These are phyloP conservation scores for Sinhomidia bicolor DNA, from an alignment of 2,888 invertebrate genomes.

Conservation along the genomic window DNA sequence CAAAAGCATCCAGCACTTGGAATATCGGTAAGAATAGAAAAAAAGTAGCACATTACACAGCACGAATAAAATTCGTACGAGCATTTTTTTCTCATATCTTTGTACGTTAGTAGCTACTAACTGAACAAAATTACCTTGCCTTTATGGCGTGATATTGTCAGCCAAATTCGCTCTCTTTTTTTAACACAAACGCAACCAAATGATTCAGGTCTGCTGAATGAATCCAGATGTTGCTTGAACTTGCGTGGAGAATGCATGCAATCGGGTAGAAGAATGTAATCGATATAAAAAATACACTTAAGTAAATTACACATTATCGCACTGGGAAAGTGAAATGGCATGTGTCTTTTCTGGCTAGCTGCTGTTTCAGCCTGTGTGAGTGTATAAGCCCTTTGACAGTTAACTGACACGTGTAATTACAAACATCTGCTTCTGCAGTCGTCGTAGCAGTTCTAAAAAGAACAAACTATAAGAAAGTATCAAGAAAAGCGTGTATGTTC, in stretches of 20 bases:
- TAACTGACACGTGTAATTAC: conserved; percentile 70
- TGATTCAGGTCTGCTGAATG: conserved; percentile 18
- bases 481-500: too few species aligned
- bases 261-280: conserved; percentile 28
- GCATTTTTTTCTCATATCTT: background rate
- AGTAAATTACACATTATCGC: conserved; percentile 38
- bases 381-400: conserved; percentile 51
- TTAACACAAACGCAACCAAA: conserved; percentile 19
- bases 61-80: background rate
- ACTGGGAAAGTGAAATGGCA: conserved; percentile 38
- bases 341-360: conserved; percentile 32
- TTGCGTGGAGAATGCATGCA: conserved; percentile 39
- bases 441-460: background rate
- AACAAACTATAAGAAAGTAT: background rate
- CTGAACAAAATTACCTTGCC: background rate
- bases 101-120: background rate
- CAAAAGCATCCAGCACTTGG: conserved; percentile 86
- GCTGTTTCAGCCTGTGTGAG: background rate
- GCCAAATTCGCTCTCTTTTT: background rate
- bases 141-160: background rate
- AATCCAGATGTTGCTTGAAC: conserved; percentile 38
- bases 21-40: conserved; percentile 85
- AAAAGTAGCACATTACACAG: background rate
- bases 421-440: conserved; percentile 51
- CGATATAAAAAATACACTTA: conserved; percentile 48